Evolutionary conservation across 2,113 vertebrate genomes (phyloP).

Genomic region (Sitta europaea): DNA sequence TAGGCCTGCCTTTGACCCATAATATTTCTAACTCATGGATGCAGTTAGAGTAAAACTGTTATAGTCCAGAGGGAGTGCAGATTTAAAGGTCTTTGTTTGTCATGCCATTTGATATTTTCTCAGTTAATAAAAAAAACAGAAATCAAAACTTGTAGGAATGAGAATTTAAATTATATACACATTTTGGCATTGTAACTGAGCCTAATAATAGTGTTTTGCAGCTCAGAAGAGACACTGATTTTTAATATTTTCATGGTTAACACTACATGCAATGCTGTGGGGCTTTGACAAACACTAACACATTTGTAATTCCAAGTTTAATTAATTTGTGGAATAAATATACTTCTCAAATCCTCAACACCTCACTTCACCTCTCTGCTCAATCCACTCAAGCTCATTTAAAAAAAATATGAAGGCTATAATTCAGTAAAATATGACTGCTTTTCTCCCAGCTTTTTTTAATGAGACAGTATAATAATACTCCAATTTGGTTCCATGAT

Average conservation of each 20-base stretch:
- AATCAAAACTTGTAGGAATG: neutral
- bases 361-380: neutral
- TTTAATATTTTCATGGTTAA: neutral
- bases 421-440: neutral
- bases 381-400: neutral
- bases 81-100: conserved; percentile 6
- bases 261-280: neutral
- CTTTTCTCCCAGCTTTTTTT: neutral
- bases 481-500: neutral
- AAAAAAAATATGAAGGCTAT: neutral
- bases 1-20: conserved; percentile 5
- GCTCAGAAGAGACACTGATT: neutral
- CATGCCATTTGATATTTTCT: neutral
- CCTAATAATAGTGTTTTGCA: neutral
- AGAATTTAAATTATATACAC: neutral
- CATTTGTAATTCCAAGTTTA: neutral
- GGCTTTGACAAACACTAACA: neutral
- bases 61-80: neutral
- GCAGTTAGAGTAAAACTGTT: neutral
- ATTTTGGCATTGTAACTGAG: neutral
- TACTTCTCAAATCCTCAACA: neutral
- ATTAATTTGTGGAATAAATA: conserved; percentile 25
- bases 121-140: neutral
- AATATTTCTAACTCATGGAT: neutral
- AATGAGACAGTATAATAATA: neutral